Base-by-base conservation (phyloP, 1,140 invertebrate species). In the Dufourea novaeangliae region DNA sequence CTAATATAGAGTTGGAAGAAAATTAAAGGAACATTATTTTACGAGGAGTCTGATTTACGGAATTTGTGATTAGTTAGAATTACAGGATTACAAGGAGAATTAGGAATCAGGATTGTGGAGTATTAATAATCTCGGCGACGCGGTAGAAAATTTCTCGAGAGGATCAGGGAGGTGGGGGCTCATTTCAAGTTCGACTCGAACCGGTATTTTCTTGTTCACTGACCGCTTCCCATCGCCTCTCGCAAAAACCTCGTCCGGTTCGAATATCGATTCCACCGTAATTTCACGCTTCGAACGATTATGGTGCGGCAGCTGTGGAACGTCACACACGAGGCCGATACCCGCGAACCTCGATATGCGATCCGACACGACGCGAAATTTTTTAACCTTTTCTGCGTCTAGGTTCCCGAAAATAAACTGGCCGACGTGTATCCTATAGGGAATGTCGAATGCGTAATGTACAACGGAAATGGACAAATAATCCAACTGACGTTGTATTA, bases 231-330 rank as follows among this genome's bases (percentile, higher is more conserved):
- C 69, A 59, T 34, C 20, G 17, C 34, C 34, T n/a, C n/a, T n/a
- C 41, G 37, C 78, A 83, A 84, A 84, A 83, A 84, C 73, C 81
- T 22, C 68, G 67, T 17, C 62, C 77, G 37, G 59, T 50, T 75
- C 68, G 67, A 75, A 76, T 84, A 84, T 84, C 83, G 81, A 84
- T 84, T 80, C 78, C 52, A 54, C 78, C 71, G 82, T 80, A 84
- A 84, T 84, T 84, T 84, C 83, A 84, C 83, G 81, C 77, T 84
- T 76, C 62, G 68, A 83, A 80, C 81, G 81, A 84, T 84, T 80
- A 83, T 83, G 74, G 57, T 68, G 78, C 83, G 77, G 77, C 82
- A 84, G 83, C 83, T 84, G 83, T 52, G 72, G 68, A 83, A 83
- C 68, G 82, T 75, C 80, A 72, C 81, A 78, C 54, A 82, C n/a